Conservation (phyloP, 2,113 vertebrate genomes). For the Varanus komodoensis region DNA sequence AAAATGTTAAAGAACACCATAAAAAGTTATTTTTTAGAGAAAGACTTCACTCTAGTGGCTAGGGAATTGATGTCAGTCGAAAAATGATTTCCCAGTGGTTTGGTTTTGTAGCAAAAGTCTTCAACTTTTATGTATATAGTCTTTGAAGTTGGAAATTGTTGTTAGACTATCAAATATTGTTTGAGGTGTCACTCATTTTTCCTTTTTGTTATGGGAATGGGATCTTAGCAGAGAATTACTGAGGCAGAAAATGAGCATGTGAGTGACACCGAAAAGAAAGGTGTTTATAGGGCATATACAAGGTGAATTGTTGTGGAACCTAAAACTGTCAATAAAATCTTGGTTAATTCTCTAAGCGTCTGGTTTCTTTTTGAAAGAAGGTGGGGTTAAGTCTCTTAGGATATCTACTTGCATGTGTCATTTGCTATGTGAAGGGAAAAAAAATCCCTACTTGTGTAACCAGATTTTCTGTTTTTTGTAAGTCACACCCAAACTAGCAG, state of each 20-base stretch:
- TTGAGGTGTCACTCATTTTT: conserved; percentile 86
- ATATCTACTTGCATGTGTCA: conserved; percentile 54
- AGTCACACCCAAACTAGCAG: conserved; percentile 29
- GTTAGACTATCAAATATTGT: conserved; percentile 84
- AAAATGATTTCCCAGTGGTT: conserved; percentile 85
- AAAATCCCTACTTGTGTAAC: conserved; percentile 65
- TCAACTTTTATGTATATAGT: conserved; percentile 86
- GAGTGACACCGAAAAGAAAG: conserved; percentile 77
- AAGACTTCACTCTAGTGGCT: conserved; percentile 73
- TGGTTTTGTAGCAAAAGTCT: conserved; percentile 84
- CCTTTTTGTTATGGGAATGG: conserved; percentile 75
- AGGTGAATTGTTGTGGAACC: conserved; percentile 77
- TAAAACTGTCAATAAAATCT: conserved; percentile 72
- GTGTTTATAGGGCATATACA: conserved; percentile 74
- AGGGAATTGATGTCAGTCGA: conserved; percentile 83
- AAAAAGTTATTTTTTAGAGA: conserved; percentile 78
- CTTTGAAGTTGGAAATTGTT: conserved; percentile 87
- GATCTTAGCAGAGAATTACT: conserved; percentile 73
- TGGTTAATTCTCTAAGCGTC: conserved; percentile 58
- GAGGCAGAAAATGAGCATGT: conserved; percentile 71
- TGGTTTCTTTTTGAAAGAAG: conserved; percentile 63
- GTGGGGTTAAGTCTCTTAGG: conserved; percentile 68
- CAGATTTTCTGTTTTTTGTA: conserved; percentile 40
- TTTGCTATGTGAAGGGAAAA: conserved; percentile 37
- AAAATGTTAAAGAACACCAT: conserved; percentile 79